Base-by-base conservation (phyloP, 1,140 invertebrate genomes). In the Platyscapa corneri region DNA sequence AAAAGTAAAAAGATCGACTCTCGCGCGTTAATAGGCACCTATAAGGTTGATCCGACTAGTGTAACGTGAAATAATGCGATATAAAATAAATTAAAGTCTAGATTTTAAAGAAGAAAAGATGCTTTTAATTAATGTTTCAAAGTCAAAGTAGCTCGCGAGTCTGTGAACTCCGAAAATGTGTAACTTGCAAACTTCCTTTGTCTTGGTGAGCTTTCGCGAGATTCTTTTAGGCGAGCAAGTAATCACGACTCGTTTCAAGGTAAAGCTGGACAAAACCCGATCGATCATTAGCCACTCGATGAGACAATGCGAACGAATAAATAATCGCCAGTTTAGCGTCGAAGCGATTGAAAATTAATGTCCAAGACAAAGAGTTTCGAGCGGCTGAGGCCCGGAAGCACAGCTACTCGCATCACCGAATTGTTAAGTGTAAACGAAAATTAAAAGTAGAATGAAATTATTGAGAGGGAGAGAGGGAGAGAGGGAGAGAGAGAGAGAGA, bases 31-130 rank as follows among this genome's bases (percentile, higher is more conserved):
- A 16, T 53, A 2, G 75, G 76, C 76, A 78, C 53, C 53, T 64
- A n/a, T n/a, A 64, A n/a, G 32, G 27, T 46, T 64, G 10, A 64
- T 27, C 8, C 12, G 27, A 39, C 20, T 34, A 78, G 0, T 64
- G 30, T 46, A n/a, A 78, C 64, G 20, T 12, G 30, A 60, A 64
- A 78, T 77, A n/a, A n/a, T n/a, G n/a, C n/a, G n/a, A n/a, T n/a
- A n/a, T n/a, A n/a, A n/a, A n/a, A 1, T 60, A 78, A 64, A 78
- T 64, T 78, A 14, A 37, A 53, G 3, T 1, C n/a, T 56, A 53
- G 1, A 20, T 37, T 27, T 3, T 64, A 18, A 60, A 42, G 2
- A 30, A 16, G 60, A 37, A 78, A 60, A 64, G 23, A 64, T 27
- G 32, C 30, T 78, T 56, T 37, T 39, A 56, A 60, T 32, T 34